Conservation (phyloP, 2,113 vertebrate species). For the Collichthys lucidus region DNA sequence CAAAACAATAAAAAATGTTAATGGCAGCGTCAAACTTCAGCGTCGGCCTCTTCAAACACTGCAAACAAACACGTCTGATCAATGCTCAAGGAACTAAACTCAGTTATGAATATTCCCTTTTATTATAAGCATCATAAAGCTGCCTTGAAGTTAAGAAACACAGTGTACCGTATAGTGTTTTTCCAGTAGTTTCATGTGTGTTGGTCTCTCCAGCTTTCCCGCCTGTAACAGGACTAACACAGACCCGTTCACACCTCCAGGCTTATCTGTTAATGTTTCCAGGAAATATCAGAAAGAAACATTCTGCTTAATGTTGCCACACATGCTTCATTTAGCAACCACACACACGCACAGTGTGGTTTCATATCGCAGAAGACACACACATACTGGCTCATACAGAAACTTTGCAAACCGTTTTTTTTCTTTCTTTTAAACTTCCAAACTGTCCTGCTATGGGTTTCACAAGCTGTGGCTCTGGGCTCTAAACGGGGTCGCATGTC, state of each 20-base stretch:
- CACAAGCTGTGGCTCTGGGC: not conserved
- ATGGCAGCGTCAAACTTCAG: not conserved
- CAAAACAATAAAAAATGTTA: not conserved
- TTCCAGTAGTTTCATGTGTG: not conserved
- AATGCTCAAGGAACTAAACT: not conserved
- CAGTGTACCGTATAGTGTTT: not conserved
- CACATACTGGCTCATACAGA: slow-evolving; percentile 33
- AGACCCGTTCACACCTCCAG: slow-evolving; percentile 1
- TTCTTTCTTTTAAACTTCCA: not conserved
- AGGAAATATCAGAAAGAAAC: not conserved
- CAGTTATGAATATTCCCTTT: no score
- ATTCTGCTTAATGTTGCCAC: not conserved
- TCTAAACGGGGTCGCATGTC: slow-evolving; percentile 7
- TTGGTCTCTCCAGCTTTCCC: not conserved
- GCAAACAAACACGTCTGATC: not conserved
- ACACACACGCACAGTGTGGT: slow-evolving; percentile 8
- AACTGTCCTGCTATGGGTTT: not conserved
- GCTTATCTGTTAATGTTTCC: not conserved
- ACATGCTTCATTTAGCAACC: slow-evolving; percentile 1
- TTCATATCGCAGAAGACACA: slow-evolving; percentile 1
- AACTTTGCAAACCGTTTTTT: slow-evolving; percentile 18
- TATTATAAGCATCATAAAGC: no score
- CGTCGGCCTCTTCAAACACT: not conserved
- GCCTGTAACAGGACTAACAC: not conserved
- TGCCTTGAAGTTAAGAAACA: no score